Evolutionary conservation across 2,797 vertebrate species (phyloP).

Genomic region (Hydrolagus colliei): DNA sequence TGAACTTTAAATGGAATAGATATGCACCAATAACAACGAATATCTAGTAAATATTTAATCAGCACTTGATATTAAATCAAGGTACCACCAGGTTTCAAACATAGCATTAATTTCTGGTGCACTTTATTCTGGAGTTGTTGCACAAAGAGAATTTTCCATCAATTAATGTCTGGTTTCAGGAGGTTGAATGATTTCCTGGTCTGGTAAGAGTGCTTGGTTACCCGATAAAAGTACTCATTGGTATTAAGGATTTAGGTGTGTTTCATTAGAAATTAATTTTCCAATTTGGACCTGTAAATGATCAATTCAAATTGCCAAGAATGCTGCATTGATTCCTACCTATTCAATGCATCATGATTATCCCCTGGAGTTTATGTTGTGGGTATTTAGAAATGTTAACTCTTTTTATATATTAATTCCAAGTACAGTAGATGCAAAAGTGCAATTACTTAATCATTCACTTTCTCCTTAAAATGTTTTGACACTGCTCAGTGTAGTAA

Average conservation of each 20-base stretch:
- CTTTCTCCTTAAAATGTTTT: background rate
- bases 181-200: constrained; percentile 6
- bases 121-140: background rate
- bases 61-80: background rate
- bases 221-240: background rate
- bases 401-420: too few relatives aligned
- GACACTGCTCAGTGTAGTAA: background rate
- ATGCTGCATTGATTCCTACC: background rate
- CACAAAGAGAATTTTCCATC: background rate
- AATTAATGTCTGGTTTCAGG: background rate
- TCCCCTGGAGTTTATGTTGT: background rate
- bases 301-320: background rate
- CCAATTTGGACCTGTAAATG: background rate
- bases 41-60: constrained; percentile 19
- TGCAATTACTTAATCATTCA: background rate
- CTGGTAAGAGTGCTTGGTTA: background rate
- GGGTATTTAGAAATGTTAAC: too few relatives aligned
- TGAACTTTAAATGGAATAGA: background rate
- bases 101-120: background rate
- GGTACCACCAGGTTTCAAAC: background rate
- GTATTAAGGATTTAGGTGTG: background rate
- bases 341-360: background rate
- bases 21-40: background rate
- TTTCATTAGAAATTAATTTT: background rate
- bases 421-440: background rate